Base-by-base conservation (phyloP, 1,140 invertebrate genomes). In the Rhopalosiphum padi region DNA sequence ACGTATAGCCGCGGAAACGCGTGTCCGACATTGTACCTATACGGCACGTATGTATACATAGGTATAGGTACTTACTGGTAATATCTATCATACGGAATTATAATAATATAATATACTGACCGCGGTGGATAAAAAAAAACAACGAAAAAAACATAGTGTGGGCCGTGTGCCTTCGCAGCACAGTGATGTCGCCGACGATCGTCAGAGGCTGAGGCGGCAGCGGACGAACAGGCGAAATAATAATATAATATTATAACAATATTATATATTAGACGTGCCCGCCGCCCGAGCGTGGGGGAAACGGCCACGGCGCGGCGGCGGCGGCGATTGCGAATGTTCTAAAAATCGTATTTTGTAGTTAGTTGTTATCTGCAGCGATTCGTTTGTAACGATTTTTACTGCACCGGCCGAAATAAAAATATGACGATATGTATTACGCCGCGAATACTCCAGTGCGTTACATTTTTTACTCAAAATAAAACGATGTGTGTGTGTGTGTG, bases 311-410 rank as follows among this genome's bases (percentile, higher is more conserved):
- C 1, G 60, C 60, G 60, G 7, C 23, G 53, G 5, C 53, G 8
- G 51, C 60, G 60, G 60, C 60, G 60, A 77, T 77, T 77, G 60
- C 60, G 60, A 77, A 77, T 77, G 60, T 77, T 77, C 60, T 77
- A 77, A 77, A 77, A 77, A 77, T 77, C 30, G 60, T 77, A 77
- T 77, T 77, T 77, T 77, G 60, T 77, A 77, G 60, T 77, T 77
- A n/a, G 60, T 77, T n/a, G 60, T 68, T 68, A 68, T 68, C 60
- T 68, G 30, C 60, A 77, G 60, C 60, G 30, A 68, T 68, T 68
- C 60, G 60, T 68, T n/a, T 68, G n/a, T 68, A 68, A n/a, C 60
- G 60, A 77, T 77, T 77, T 77, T n/a, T 23, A 77, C 60, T 77
- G 60, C 60, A 77, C 30, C 25, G 25, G 55, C 25, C 25, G 8